These are phyloP conservation scores for Ceratosolen solmsi DNA, from an alignment of 1,140 invertebrate genomes.

Conservation along the genomic window DNA sequence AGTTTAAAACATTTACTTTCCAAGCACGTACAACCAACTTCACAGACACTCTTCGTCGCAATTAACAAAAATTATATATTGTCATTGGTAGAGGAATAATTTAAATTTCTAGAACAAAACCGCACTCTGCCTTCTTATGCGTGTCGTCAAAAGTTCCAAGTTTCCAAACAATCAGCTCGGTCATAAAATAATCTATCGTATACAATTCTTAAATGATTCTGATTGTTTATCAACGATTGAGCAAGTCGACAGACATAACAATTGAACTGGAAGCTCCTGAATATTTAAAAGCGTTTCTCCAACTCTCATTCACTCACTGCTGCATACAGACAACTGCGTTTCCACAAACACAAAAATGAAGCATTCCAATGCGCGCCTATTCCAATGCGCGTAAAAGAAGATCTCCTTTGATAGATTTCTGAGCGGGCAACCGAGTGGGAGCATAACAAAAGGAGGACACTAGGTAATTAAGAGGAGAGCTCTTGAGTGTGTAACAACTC, in stretches of 20 bases:
- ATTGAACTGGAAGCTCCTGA: conserved; percentile 19
- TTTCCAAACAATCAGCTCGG: background rate
- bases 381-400: background rate
- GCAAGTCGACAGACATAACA: conserved; percentile 9
- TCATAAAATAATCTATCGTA: conserved; percentile 13
- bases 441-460: conserved; percentile 1
- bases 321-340: background rate
- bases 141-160: background rate
- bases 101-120: background rate
- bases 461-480: background rate
- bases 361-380: background rate
- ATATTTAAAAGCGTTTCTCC: conserved; percentile 2
- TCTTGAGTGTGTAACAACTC: background rate
- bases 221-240: conserved; percentile 25
- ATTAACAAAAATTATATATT: background rate
- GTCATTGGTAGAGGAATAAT: background rate
- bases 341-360: background rate
- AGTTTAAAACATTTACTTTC: background rate
- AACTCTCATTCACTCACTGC: background rate
- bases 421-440: background rate
- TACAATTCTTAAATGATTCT: conserved; percentile 9
- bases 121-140: accelerated
- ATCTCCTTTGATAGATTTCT: background rate
- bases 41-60: background rate
- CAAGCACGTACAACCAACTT: background rate